Evolutionary conservation across 2,888 invertebrate species (phyloP).

Genomic region (Cerastoderma edule): DNA sequence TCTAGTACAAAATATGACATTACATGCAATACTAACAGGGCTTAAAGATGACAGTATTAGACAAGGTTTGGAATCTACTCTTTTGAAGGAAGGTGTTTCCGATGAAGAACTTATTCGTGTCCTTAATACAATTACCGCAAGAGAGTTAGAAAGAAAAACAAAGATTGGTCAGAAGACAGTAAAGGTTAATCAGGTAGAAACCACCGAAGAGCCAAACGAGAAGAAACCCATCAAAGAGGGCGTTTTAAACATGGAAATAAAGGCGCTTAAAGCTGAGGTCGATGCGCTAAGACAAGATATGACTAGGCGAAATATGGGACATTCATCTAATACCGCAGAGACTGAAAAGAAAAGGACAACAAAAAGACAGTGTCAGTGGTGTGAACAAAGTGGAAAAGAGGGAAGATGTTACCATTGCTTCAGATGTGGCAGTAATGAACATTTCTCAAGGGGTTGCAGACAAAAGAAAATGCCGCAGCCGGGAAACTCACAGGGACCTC

Average conservation of each 20-base stretch:
- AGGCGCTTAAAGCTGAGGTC: neutral
- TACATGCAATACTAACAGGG: neutral
- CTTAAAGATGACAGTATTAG: neutral
- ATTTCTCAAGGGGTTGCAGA: conserved; percentile 11
- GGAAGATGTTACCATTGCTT: conserved; percentile 25
- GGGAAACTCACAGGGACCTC: conserved; percentile 16
- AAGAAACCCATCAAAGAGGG: no score
- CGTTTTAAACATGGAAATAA: neutral
- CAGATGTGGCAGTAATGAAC: conserved; percentile 20
- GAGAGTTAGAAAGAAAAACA: neutral
- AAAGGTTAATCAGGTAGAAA: neutral
- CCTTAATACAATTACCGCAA: neutral
- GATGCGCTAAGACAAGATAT: no score
- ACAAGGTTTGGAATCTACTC: neutral
- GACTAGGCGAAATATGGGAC: no score
- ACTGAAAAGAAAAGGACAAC: neutral
- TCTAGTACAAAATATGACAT: neutral
- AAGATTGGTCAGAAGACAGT: neutral
- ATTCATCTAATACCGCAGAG: neutral
- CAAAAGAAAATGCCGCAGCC: no score
- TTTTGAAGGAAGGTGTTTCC: neutral
- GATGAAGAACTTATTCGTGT: conserved; percentile 19
- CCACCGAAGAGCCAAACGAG: neutral
- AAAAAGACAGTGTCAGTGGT: neutral
- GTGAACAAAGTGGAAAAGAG: neutral